A percentile compares a stretch with the other conserved stretches of the same genome.
phyloP scores from a whole-genome alignment of 1,140 invertebrate species.

The Neodiprion fabricii region DNA sequence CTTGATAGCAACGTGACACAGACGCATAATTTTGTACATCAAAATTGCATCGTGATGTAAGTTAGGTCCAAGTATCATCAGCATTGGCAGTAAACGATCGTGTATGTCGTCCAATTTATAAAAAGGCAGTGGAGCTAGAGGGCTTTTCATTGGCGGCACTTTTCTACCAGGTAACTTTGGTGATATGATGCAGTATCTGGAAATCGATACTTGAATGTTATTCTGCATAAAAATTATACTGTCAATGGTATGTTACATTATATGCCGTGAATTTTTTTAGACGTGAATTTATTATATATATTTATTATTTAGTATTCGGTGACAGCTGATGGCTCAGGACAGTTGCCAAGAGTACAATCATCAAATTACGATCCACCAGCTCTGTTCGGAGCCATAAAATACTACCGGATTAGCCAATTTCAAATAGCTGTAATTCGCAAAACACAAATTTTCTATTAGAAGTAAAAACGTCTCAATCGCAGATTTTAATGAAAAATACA shows the following conservation, averaged over 20 bases:
- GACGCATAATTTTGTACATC: slow-evolving; percentile 83
- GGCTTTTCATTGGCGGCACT: slow-evolving; percentile 65
- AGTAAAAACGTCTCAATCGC: too few species aligned
- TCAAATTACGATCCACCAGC: too few species aligned
- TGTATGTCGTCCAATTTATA: slow-evolving; percentile 75
- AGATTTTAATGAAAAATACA: too few species aligned
- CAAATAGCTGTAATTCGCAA: too few species aligned
- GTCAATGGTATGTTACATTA: background rate
- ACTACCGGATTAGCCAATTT: too few species aligned
- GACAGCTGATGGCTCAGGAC: background rate
- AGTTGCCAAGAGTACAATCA: too few species aligned
- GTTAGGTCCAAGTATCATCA: slow-evolving; percentile 86
- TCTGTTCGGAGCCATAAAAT: too few species aligned
- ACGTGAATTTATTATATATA: background rate
- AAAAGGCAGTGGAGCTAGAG: slow-evolving; percentile 67
- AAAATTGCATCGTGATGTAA: slow-evolving; percentile 87
- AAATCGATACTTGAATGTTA: slow-evolving; percentile 31
- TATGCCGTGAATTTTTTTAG: slow-evolving; percentile 16
- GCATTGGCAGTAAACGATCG: slow-evolving; percentile 84
- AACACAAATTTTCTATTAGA: too few species aligned
- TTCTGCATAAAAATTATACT: background rate
- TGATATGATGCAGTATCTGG: slow-evolving; percentile 75
- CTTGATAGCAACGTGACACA: slow-evolving; percentile 64
- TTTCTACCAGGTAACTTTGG: slow-evolving; percentile 70
- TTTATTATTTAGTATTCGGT: slow-evolving; percentile 11